phyloP scores from a whole-genome alignment of 2,888 invertebrate species.

The Heliothis peltigera region DNA sequence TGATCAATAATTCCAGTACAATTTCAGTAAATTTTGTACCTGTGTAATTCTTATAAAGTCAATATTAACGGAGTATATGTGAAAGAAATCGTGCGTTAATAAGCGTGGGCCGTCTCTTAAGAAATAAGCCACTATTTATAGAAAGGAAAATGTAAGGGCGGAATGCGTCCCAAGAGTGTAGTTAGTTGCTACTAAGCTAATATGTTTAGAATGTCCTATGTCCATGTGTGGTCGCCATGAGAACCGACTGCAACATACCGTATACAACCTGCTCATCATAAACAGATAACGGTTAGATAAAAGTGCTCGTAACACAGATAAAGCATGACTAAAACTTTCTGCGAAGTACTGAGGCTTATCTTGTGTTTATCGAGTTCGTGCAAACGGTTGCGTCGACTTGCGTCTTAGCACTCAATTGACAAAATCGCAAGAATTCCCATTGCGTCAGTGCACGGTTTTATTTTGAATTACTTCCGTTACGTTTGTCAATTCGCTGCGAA shows the following conservation, averaged over 20 bases:
- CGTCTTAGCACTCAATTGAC: conserved; percentile 54
- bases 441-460: conserved; percentile 51
- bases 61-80: too few relatives aligned
- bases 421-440: conserved; percentile 50
- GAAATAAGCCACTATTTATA: conserved; percentile 31
- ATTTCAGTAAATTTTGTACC: too few relatives aligned
- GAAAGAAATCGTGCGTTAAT: conserved; percentile 28
- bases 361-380: conserved; percentile 54
- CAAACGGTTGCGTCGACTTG: conserved; percentile 42
- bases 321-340: conserved; percentile 48
- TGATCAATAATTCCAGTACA: too few relatives aligned
- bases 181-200: conserved; percentile 3
- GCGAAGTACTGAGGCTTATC: conserved; percentile 57
- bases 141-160: conserved; percentile 16
- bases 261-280: conserved; percentile 32
- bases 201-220: background rate
- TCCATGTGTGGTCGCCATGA: conserved; percentile 21
- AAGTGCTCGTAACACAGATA: conserved; percentile 41
- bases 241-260: conserved; percentile 19
- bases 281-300: conserved; percentile 42
- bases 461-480: conserved; percentile 46
- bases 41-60: too few relatives aligned
- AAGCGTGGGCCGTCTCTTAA: conserved; percentile 28
- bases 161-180: background rate
- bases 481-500: conserved; percentile 36